A percentile compares a stretch with the other conserved stretches of the same genome.
phyloP scores from a whole-genome alignment of 1,140 invertebrate species.

The Drosophila orena region DNA sequence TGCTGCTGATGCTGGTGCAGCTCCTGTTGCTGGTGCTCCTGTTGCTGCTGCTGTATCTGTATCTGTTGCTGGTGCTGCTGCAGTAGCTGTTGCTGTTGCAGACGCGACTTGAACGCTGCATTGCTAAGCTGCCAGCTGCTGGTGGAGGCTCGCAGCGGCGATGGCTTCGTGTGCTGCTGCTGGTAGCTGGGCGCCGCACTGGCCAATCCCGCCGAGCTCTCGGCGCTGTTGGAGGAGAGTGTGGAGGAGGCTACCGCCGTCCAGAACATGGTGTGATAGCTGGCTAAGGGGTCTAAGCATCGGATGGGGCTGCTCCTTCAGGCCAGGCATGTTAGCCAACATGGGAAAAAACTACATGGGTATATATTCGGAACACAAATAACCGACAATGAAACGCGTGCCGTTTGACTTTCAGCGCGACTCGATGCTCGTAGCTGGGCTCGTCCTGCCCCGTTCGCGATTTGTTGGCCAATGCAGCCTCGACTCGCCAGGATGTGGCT shows the following conservation, averaged over 20 bases:
- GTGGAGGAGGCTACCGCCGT: conserved; percentile 59
- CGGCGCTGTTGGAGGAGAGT: conserved; percentile 18
- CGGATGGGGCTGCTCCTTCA: not conserved
- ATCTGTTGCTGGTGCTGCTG: conserved; percentile 29
- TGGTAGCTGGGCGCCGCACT: conserved; percentile 57
- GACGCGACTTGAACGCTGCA: conserved; percentile 51
- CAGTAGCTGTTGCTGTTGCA: conserved; percentile 38
- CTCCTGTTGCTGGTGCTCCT: conserved; percentile 7
- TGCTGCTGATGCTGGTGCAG: conserved; percentile 16
- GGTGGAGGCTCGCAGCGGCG: conserved; percentile 19
- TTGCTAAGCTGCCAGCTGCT: conserved; percentile 60
- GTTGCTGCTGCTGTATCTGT: conserved; percentile 14
- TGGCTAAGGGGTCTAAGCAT: not conserved
- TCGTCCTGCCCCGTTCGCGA: not conserved
- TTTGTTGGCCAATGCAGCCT: conserved; percentile 39
- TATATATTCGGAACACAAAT: not conserved
- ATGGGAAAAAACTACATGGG: not conserved
- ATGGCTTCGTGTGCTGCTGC: conserved; percentile 52
- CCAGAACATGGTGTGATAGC: conserved; percentile 51
- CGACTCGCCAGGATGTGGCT: not conserved
- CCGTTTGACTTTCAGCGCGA: not conserved
- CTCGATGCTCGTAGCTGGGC: not conserved
- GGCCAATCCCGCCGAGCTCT: conserved; percentile 39
- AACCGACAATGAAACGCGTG: conserved; percentile 6
- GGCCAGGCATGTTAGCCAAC: conserved; percentile 18